Evolutionary conservation across 2,888 invertebrate genomes (phyloP), one percentile per base, ranked within the genome.

Genomic region (Standfussiana lucernea): DNA sequence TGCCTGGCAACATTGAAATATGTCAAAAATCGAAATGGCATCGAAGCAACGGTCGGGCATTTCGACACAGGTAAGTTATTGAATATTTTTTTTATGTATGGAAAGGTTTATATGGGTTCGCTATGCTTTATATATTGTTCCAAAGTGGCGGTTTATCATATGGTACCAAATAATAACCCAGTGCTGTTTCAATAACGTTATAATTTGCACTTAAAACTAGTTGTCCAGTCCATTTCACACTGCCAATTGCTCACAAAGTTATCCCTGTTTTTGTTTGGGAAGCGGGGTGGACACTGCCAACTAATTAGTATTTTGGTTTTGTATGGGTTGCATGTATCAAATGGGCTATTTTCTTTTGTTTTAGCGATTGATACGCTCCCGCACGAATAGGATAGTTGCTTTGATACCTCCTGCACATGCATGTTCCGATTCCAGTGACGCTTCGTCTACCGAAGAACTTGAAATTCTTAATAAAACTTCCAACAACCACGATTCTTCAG

Each of bases 371-470:
- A 66, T 72, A 40, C 56, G 28, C 69, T 62, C 71, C 32, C 47
- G 61, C 47, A 71, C 47, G 45, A 47, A 47, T 18, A 47, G 45
- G 18, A 18, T 47, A 47, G 45, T 18, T 47, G 45, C 45, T 47
- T 18, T 47, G 40, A 56, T 68, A 68, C 68, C 68, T 0, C 53
- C 53, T 68, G 68, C 5, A 47, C 32, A 68, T 68, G 53, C 68
- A 68, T 68, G 68, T 24, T 59, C 70, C 24, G 61, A 71, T 32
- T 53, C 68, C 37, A 68, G 53, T 68, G 68, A 68, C 37, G 68
- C 24, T 47, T 47, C 32, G 10, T 66, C 66, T 45, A 66, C 42
- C 45, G 45, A 66, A 61, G 35, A 61, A 61, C 61, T 61, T 61
- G 4, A 61, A 35, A 21, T 61, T 61, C 18, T 21, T 4, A 61